Evolutionary conservation across 2,888 invertebrate genomes (phyloP).

Genomic region (Drosophila paracracens): DNA sequence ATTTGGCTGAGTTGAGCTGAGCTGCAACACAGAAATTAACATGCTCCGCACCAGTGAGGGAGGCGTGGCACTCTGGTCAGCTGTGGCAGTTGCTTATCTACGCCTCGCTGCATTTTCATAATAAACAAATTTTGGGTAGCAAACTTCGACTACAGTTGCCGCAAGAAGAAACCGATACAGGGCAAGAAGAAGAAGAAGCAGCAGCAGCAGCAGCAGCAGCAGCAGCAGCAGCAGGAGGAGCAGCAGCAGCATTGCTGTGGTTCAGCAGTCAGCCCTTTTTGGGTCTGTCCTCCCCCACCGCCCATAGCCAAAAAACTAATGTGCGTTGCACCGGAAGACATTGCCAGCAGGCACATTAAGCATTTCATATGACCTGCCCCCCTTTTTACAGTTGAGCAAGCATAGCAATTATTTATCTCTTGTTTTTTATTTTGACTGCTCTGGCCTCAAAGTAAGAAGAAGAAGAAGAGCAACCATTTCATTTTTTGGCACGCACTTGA

Average conservation of each 20-base stretch:
- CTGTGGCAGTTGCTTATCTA: constrained; percentile 76
- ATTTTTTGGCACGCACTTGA: constrained; percentile 37
- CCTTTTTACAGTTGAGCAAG: constrained; percentile 74
- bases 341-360: constrained; percentile 58
- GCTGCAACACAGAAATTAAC: constrained; percentile 72
- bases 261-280: constrained; percentile 16
- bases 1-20: constrained; percentile 38
- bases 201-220: constrained; percentile 1
- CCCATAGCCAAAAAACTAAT: constrained; percentile 49
- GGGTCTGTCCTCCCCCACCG: neutral
- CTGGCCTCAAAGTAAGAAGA: constrained; percentile 15
- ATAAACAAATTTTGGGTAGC: constrained; percentile 73
- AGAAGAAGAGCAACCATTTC: constrained; percentile 1
- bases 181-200: constrained; percentile 1
- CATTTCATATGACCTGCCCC: constrained; percentile 39
- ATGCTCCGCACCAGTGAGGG: constrained; percentile 26
- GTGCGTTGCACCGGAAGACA: constrained; percentile 75
- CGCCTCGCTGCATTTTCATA: constrained; percentile 78
- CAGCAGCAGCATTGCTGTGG: constrained; percentile 56
- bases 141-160: constrained; percentile 15
- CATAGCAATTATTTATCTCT: constrained; percentile 83
- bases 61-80: constrained; percentile 11
- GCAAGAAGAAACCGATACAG: constrained; percentile 9
- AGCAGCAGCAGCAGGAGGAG: constrained; percentile 8
- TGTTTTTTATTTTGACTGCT: constrained; percentile 35